Conservation (phyloP, 2,888 invertebrate species). For the Copidosoma aretas region DNA sequence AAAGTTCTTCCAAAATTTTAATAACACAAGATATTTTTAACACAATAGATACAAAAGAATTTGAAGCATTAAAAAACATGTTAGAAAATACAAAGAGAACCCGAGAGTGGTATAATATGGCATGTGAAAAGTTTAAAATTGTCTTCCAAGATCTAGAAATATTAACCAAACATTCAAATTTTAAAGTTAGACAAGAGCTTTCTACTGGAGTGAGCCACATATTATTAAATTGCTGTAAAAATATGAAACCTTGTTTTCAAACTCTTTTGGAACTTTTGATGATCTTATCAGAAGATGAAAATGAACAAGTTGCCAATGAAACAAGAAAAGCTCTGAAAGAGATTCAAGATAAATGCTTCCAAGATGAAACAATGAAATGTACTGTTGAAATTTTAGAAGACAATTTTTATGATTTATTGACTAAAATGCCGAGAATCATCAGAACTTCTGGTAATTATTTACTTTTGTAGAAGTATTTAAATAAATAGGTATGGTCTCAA, state of each 20-base stretch:
- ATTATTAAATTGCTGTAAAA: conserved; percentile 69
- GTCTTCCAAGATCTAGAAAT: conserved; percentile 65
- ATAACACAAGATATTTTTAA: conserved; percentile 33
- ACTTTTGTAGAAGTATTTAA: conserved; percentile 49
- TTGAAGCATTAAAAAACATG: conserved; percentile 58
- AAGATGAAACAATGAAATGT: conserved; percentile 55
- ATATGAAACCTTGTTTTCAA: conserved; percentile 70
- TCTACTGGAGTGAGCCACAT: conserved; percentile 68
- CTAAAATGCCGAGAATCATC: conserved; percentile 70
- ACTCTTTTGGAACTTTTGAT: conserved; percentile 73
- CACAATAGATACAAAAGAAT: conserved; percentile 48
- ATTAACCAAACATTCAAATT: conserved; percentile 69
- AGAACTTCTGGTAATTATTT: conserved; percentile 64
- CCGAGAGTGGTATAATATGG: conserved; percentile 68
- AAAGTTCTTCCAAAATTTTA: conserved; percentile 25
- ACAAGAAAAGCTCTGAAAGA: conserved; percentile 59
- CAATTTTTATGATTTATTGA: conserved; percentile 68
- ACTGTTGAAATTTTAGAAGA: conserved; percentile 68
- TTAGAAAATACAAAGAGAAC: conserved; percentile 61
- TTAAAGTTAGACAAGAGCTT: conserved; percentile 70
- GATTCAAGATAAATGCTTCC: conserved; percentile 62
- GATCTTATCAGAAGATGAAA: conserved; percentile 72
- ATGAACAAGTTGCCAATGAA: conserved; percentile 63
- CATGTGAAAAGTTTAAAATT: conserved; percentile 66
- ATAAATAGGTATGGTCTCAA: background rate